Evolutionary conservation across 2,888 invertebrate species (phyloP), one percentile per base, ranked within the genome.

Genomic region (Ernsta delagoae): DNA sequence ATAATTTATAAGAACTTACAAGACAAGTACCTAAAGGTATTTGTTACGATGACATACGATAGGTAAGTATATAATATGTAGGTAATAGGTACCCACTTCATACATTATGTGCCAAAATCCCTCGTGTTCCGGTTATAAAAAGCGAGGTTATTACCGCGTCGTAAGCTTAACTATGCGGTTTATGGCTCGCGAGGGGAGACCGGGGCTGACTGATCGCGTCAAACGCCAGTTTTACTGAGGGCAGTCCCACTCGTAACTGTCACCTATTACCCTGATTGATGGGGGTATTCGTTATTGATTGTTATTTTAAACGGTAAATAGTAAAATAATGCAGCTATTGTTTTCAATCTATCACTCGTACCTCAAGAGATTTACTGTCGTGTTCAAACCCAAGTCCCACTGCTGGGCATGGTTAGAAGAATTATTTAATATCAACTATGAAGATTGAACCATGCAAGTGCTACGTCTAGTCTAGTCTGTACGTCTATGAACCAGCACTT

Each of bases 121-220:
- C 60, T 60, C 62, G 61, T 70, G 70, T 59, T 53, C 48, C 12
- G 59, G 70, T 65, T 60, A 41, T 72, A 73, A 73, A 73, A 70
- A 53, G 39, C 5, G 62, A 53, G 62, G 12, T 12, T 36, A 43
- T 62, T 39, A 50, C 50, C 7, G 61, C 12, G 3, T 62, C 62
- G 50, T 45, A 45, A 50, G 12, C 4, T 3, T 41, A 41, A 53
- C 36, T 43, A 50, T 50, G 62, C 16, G 62, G 62, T 62, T 62
- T 62, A 62, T 41, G 53, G 62, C 53, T 16, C 50, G 36, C 61
- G 31, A 62, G 62, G 62, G 53, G 48, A 39, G 59, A n/a, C 41
- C 31, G n/a, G 16, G 53, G n/a, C n/a, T n/a, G 39, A 31, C 53
- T 59, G 45, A 50, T 60, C 50, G 59, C 57, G 63, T 70, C 71